Conservation (phyloP, 2,797 vertebrate species). For the Acanthornis magna region DNA sequence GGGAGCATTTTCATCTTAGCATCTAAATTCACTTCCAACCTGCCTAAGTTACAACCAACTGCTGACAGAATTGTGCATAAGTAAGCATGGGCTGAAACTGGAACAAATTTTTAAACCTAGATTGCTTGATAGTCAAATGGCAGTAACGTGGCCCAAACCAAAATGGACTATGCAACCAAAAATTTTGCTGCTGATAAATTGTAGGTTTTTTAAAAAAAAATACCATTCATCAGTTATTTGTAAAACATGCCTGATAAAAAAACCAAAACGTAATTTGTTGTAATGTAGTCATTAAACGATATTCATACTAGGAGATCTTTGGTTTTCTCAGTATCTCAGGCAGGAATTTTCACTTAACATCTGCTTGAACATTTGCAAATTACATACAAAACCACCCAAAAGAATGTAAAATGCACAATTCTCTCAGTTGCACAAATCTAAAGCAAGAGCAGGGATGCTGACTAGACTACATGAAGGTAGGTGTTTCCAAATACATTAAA, state of each 20-base stretch:
- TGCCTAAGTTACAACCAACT: neutral
- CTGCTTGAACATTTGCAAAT: neutral
- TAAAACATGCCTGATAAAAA: neutral
- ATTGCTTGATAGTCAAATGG: neutral
- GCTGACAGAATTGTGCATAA: neutral
- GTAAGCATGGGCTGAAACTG: neutral
- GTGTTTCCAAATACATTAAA: neutral
- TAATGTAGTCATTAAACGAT: neutral
- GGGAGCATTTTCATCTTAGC: neutral
- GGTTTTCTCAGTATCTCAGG: neutral
- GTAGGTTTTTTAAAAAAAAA: neutral
- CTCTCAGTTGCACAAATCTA: neutral
- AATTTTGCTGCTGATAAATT: neutral
- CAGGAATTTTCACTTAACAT: neutral
- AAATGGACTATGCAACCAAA: neutral
- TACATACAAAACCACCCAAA: neutral
- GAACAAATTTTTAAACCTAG: neutral
- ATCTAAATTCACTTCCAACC: neutral
- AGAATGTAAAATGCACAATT: neutral
- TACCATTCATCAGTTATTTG: neutral
- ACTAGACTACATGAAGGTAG: neutral
- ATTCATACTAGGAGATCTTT: neutral
- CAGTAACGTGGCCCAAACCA: neutral
- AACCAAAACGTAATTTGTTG: neutral
- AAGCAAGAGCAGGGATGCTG: neutral